These are phyloP conservation scores for Scaptomyza cyrtandrae DNA, from an alignment of 2,888 invertebrate species.

Conservation along the genomic window DNA sequence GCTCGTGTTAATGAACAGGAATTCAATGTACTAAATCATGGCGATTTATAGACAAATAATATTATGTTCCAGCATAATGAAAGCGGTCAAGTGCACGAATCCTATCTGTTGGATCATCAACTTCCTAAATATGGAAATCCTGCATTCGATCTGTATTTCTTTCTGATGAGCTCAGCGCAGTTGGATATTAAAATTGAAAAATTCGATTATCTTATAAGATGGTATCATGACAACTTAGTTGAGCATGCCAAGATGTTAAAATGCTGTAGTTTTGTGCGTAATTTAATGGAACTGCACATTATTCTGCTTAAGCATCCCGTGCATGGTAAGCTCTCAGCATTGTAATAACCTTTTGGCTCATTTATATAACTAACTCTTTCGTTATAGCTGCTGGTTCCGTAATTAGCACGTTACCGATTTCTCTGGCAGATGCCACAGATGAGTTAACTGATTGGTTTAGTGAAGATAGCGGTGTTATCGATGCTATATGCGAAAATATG, in stretches of 20 bases:
- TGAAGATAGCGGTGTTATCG: constrained; percentile 15
- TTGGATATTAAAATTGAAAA: constrained; percentile 70
- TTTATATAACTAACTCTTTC: background rate
- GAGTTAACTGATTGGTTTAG: constrained; percentile 52
- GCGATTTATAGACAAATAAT: constrained; percentile 80
- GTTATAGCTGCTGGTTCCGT: constrained; percentile 51
- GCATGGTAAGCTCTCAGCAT: constrained; percentile 43
- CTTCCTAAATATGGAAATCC: constrained; percentile 71
- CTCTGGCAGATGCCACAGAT: constrained; percentile 61
- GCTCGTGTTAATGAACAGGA: constrained; percentile 44
- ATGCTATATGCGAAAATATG: constrained; percentile 25
- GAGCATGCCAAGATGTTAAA: constrained; percentile 8
- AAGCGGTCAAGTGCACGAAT: constrained; percentile 59
- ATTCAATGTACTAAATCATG: constrained; percentile 82
- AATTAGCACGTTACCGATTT: constrained; percentile 45
- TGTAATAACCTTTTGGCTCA: background rate
- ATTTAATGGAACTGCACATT: constrained; percentile 72
- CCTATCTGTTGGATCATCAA: constrained; percentile 77
- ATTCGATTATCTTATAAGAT: constrained; percentile 78
- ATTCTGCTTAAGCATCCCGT: constrained; percentile 67
- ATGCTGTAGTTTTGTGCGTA: constrained; percentile 70
- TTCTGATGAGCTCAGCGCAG: constrained; percentile 75
- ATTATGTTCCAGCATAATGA: constrained; percentile 76
- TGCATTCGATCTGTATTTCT: constrained; percentile 70
- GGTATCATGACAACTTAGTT: constrained; percentile 62